Evolutionary conservation across 2,113 vertebrate genomes (phyloP).

Genomic region (Mixornis gularis): DNA sequence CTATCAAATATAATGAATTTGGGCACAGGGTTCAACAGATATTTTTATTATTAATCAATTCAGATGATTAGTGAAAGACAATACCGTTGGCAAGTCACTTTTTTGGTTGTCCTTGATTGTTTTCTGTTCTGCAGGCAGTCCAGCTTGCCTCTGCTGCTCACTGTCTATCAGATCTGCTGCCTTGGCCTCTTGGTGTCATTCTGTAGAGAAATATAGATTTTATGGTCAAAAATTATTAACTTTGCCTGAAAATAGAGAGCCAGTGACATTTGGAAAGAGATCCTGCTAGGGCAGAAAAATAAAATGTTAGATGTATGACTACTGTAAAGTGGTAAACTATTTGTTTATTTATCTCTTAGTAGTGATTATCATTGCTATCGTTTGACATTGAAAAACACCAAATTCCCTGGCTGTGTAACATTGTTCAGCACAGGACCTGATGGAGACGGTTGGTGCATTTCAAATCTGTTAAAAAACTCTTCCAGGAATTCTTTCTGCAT

Average conservation of each 20-base stretch:
- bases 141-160: not conserved
- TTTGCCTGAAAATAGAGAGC: not conserved
- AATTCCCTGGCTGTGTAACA: not conserved
- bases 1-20: not conserved
- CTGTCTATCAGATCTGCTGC: not conserved
- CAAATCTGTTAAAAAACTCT: not conserved
- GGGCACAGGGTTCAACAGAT: not conserved
- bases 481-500: not conserved
- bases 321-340: not conserved
- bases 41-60: not conserved
- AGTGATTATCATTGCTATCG: not conserved
- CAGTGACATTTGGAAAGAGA: not conserved
- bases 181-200: not conserved
- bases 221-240: not conserved
- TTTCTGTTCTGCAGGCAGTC: not conserved
- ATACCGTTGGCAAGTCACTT: not conserved
- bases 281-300: not conserved
- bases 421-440: not conserved
- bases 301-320: not conserved
- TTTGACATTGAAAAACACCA: not conserved
- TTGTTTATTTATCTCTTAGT: not conserved
- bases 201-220: not conserved
- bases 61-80: not conserved
- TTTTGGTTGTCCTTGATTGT: not conserved
- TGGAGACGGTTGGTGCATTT: not conserved